Evolutionary conservation across 53 echinoderm and acorn worm species (phyloP), one percentile per base, ranked within the genome.

Genomic region (Echinarachnius parma): DNA sequence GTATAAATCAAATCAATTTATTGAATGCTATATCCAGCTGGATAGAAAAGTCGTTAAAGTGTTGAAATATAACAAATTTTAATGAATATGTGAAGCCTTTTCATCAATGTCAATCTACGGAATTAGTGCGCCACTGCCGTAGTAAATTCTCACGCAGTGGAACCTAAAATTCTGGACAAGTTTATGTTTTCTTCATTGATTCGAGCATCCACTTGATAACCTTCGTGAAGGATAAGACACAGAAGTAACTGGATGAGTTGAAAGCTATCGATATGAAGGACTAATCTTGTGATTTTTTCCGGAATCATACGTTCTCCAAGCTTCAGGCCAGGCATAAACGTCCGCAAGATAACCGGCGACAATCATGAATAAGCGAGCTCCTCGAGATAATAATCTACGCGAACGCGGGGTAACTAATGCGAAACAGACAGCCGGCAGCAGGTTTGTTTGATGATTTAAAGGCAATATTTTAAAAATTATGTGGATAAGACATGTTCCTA

Each of bases 41-140:
- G n/a, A 13, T 2, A 5, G 29, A 16, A 56, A 29, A 30, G 28
- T 28, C 15, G 3, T 28, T 28, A 5, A 56, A 29, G 13, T 2
- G 14, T 28, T 59, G 21, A n/a, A n/a, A 32, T 32, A 24, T 32
- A 4, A 8, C 31, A 20, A 32, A 32, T 50, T 18, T 5, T 23
- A 2, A 24, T 62, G 15, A 4, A 37, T 14, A 22, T 62, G 14
- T 39, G 47, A 25, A 28, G 18, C 27, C 16, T 18, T 47, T 28
- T 66, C 66, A 39, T 11, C 36, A 21, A 42, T 9, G 10, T 32
- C 3, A 16, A 26, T 65, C 29, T 4, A 46, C 14, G 28, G 45
- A 46, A 66, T 66, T 66, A 66, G 66, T 66, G 66, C 66, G 66
- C 66, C 66, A 66, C 66, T 66, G 66, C 66, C 66, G 66, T 66